phyloP scores from a whole-genome alignment of 2,113 vertebrate genomes.

The Vanacampus margaritifer region DNA sequence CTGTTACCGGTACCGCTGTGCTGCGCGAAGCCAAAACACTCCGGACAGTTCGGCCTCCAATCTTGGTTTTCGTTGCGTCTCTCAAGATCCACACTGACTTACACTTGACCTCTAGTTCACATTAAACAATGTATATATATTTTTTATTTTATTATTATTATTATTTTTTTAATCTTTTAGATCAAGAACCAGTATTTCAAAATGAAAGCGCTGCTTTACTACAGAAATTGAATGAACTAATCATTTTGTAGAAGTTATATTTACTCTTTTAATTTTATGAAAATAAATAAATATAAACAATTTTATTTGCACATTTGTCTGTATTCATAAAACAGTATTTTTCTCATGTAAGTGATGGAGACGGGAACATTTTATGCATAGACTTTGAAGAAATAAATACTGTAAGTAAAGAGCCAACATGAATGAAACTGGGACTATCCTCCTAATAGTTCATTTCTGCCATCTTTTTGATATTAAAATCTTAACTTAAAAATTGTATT shows the following conservation, averaged over 20 bases:
- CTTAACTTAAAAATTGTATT: not conserved
- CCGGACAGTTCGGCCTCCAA: slow-evolving; percentile 93
- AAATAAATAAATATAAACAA: not conserved
- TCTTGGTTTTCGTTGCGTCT: slow-evolving; percentile 91
- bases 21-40: slow-evolving; percentile 93
- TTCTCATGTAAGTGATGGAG: not conserved
- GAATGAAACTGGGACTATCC: not conserved
- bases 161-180: not conserved
- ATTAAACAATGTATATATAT: not conserved
- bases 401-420: not conserved
- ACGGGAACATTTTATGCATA: not conserved
- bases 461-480: not conserved
- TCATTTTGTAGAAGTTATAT: not conserved
- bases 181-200: not conserved
- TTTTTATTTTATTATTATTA: not conserved
- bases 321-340: not conserved
- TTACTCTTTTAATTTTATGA: not conserved
- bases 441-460: not conserved
- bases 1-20: slow-evolving; percentile 96
- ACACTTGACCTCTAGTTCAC: slow-evolving; percentile 10
- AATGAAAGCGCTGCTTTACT: not conserved
- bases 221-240: not conserved
- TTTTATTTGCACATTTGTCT: not conserved
- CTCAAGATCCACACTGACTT: slow-evolving; percentile 47
- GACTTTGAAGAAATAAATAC: not conserved